These are phyloP conservation scores for Arenaria interpres DNA, from an alignment of 2,113 vertebrate species.

Conservation along the genomic window DNA sequence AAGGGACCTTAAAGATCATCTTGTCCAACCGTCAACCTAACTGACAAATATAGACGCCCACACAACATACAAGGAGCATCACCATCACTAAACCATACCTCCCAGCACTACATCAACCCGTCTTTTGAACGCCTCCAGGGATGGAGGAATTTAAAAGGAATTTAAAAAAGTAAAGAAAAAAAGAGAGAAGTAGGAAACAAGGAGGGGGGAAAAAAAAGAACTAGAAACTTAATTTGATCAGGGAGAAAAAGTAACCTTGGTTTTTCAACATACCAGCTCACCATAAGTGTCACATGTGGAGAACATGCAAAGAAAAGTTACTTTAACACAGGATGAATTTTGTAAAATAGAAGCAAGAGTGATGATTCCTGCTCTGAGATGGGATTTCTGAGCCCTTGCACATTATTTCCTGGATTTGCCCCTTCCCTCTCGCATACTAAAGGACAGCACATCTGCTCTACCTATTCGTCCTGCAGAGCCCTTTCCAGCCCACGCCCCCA, in stretches of 20 bases:
- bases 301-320: background rate
- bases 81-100: no score
- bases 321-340: background rate
- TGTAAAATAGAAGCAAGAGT: conserved; percentile 28
- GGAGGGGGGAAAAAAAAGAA: background rate
- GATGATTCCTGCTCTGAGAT: background rate
- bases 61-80: no score
- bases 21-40: no score
- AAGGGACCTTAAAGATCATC: no score
- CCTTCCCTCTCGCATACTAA: background rate
- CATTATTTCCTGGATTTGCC: background rate
- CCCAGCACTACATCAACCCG: no score
- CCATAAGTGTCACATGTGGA: background rate
- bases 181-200: background rate
- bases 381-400: conserved; percentile 6
- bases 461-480: background rate
- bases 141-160: no score
- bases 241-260: background rate
- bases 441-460: background rate
- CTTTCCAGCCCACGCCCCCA: background rate
- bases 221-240: background rate
- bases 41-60: no score
- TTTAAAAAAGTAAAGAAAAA: background rate
- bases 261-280: background rate
- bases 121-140: no score